These are phyloP conservation scores for Toxostoma redivivum DNA, from an alignment of 2,113 vertebrate species.

Conservation along the genomic window DNA sequence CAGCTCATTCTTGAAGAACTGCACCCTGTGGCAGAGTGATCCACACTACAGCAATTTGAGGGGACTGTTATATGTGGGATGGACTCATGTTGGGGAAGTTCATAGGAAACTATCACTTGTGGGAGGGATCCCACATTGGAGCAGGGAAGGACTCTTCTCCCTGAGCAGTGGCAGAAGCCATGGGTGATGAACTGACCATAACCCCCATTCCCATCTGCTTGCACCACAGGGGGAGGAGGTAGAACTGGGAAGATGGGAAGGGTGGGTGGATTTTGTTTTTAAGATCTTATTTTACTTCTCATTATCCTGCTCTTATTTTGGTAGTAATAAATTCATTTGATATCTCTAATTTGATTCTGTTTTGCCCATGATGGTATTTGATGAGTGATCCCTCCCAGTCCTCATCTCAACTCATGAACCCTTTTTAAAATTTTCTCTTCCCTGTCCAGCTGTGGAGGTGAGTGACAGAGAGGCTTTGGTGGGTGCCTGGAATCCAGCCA, in stretches of 20 bases:
- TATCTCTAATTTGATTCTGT: background rate
- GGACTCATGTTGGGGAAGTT: background rate
- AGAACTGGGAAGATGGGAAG: background rate
- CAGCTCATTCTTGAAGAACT: background rate
- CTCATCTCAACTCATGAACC: background rate
- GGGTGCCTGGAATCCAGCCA: background rate
- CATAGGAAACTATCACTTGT: background rate
- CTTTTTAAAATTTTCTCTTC: background rate
- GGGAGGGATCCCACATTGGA: background rate
- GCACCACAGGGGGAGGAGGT: accelerated
- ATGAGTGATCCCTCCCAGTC: background rate
- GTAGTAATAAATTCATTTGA: background rate
- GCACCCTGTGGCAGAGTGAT: background rate
- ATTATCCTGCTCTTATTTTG: background rate
- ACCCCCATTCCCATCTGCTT: background rate
- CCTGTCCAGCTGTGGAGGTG: background rate
- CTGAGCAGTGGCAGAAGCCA: background rate
- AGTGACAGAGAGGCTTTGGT: background rate
- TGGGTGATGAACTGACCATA: background rate
- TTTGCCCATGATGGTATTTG: background rate
- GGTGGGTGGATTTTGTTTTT: background rate
- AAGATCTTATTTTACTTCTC: background rate
- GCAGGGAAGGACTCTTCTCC: background rate
- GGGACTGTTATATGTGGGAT: background rate
- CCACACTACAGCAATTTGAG: background rate